Conservation (phyloP, 2,888 invertebrate genomes). For the Cepaea hortensis region DNA sequence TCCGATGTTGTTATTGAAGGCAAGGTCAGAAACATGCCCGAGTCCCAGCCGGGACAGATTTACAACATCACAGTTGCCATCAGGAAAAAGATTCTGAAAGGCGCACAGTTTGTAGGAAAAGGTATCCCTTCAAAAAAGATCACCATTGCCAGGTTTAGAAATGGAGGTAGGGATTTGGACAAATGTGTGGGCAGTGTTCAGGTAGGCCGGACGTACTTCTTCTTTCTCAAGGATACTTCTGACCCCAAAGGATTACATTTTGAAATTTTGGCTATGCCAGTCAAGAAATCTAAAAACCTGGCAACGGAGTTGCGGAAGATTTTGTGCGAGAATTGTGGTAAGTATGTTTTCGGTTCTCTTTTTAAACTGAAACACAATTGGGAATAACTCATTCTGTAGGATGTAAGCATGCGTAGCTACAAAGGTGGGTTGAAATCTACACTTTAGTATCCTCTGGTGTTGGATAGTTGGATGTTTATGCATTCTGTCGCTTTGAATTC, state of each 20-base stretch:
- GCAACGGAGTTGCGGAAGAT: background rate
- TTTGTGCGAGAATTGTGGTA: conserved; percentile 24
- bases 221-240: conserved; percentile 44
- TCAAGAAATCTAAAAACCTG: conserved; percentile 33
- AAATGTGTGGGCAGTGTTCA: conserved; percentile 42
- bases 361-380: too few species aligned
- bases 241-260: conserved; percentile 45
- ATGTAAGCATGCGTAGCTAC: too few species aligned
- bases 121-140: conserved; percentile 34
- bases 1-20: conserved; percentile 51
- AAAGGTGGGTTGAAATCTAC: too few species aligned
- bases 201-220: conserved; percentile 43
- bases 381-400: too few species aligned
- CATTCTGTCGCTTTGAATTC: too few species aligned
- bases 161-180: background rate
- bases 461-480: too few species aligned
- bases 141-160: conserved; percentile 28
- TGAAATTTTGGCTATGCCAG: conserved; percentile 46
- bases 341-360: background rate
- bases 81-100: conserved; percentile 46
- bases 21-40: conserved; percentile 25
- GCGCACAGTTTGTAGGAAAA: conserved; percentile 30
- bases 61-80: conserved; percentile 45
- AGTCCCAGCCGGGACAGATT: background rate
- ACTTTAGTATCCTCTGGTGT: too few species aligned